Base-by-base conservation (phyloP, 2,113 vertebrate genomes). In the Pyxicephalus adspersus region DNA sequence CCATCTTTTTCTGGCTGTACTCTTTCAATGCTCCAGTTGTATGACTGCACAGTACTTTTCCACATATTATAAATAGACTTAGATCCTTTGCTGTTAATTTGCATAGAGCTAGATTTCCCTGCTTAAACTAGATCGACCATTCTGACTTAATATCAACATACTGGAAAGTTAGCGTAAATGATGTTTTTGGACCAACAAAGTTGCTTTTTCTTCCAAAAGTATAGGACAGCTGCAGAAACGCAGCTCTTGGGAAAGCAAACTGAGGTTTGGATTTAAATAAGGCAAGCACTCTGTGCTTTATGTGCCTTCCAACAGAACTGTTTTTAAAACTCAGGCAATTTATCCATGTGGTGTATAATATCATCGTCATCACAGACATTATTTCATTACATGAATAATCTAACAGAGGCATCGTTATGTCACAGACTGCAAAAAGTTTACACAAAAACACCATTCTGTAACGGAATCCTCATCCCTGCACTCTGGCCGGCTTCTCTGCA, bases 181-280 rank as follows among this genome's bases (percentile, higher is more conserved):
- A 54, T 83, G 60, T 66, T 84, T 83, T 86, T 84, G 81, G 68
- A 76, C 29, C 72, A 83, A 13, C 15, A 22, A 57, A 34, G 78
- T 83, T 20, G 74, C 6, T 83, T 80, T 83, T 50, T 65, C 77
- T 83, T 86, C 60, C 82, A 84, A 80, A n/a, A 86, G 0, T 38
- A 70, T 19, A 29, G 9, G 26, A 84, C 85, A 78, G 34, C 83
- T 50, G 79, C 71, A 76, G 28, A 38, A 78, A 29, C 45, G 51
- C 7, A 83, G 75, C 83, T 84, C 83, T 64, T 85, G 70, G 67
- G 80, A 88, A 89, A 87, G 57, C 31, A 86, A 88, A 84, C 22
- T 79, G 78, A 83, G 60, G 58, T 86, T 84, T 87, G 54, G 80
- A 80, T 51, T 78, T 18, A 20, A 57, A 13, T 67, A 83, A 22